These are phyloP conservation scores for Lordiphosa clarofinis DNA, from an alignment of 1,140 invertebrate genomes.

Conservation along the genomic window DNA sequence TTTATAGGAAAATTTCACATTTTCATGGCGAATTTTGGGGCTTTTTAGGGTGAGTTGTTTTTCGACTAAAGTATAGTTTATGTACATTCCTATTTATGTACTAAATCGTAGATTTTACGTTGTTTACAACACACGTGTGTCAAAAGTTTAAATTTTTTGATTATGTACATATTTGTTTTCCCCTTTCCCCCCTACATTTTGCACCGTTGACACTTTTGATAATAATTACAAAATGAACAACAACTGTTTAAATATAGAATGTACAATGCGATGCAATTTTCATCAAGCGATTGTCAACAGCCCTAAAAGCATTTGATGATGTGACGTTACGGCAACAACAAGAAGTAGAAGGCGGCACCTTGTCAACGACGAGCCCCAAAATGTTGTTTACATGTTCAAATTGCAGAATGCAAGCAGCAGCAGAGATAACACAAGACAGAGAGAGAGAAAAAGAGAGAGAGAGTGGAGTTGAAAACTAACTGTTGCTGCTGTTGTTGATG, in stretches of 20 bases:
- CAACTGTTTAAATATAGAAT: slow-evolving; percentile 33
- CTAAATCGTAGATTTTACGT: no score
- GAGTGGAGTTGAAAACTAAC: slow-evolving; percentile 40
- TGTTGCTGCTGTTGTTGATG: slow-evolving; percentile 42
- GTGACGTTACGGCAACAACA: not conserved
- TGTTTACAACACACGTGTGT: no score
- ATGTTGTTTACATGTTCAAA: slow-evolving; percentile 1
- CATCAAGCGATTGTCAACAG: not conserved
- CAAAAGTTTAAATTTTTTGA: no score
- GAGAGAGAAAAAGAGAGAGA: slow-evolving; percentile 14
- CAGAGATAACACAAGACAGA: not conserved
- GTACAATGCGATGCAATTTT: slow-evolving; percentile 2
- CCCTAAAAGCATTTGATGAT: slow-evolving; percentile 1
- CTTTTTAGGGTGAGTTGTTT: no score
- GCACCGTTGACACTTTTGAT: no score
- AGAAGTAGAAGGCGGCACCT: not conserved
- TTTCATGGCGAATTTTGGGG: no score
- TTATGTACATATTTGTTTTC: no score
- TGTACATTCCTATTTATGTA: no score
- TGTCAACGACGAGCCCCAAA: no score
- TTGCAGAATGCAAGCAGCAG: slow-evolving; percentile 1
- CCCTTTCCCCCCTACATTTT: no score
- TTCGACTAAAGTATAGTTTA: no score
- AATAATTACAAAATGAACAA: slow-evolving; percentile 1
- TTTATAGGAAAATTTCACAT: no score